phyloP scores from a whole-genome alignment of 2,113 vertebrate species.

The Perccottus glenii region DNA sequence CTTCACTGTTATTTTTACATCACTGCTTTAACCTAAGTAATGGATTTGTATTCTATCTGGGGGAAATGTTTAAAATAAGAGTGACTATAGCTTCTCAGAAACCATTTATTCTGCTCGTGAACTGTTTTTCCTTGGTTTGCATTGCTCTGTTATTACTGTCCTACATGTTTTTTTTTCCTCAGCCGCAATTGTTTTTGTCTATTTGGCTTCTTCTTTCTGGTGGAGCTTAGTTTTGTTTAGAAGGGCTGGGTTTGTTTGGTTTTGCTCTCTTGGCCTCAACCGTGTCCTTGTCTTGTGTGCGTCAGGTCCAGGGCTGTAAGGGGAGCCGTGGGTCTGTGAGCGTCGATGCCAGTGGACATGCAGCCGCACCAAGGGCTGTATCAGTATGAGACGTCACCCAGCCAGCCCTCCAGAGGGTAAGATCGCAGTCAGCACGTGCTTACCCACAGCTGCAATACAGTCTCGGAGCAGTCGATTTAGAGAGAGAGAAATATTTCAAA shows the following conservation, averaged over 20 bases:
- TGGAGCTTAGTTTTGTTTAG: constrained; percentile 41
- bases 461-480: background rate
- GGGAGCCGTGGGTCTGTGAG: constrained; percentile 67
- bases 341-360: constrained; percentile 84
- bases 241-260: constrained; percentile 50
- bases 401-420: constrained; percentile 80
- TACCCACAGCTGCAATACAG: background rate
- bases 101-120: constrained; percentile 37
- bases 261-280: constrained; percentile 36
- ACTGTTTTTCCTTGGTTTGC: constrained; percentile 48
- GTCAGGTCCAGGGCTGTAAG: constrained; percentile 67
- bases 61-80: constrained; percentile 43
- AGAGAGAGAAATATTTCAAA: too few relatives aligned
- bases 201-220: constrained; percentile 43
- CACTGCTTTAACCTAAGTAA: background rate
- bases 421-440: constrained; percentile 26
- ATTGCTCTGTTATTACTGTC: constrained; percentile 64
- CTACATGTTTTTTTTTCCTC: constrained; percentile 28
- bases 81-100: constrained; percentile 40
- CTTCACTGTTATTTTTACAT: constrained; percentile 6
- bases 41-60: constrained; percentile 14
- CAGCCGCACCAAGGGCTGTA: constrained; percentile 84
- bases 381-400: constrained; percentile 78
- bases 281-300: constrained; percentile 46
- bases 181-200: constrained; percentile 65